Conservation (phyloP, 2,113 vertebrate genomes). For the human (Homo sapiens) region GRCh38 chr18:75742501-75743000, state of each 20-base stretch:
- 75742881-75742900: background rate
- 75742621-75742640: background rate
- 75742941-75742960: constrained; percentile 65
- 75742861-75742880: background rate
- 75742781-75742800: background rate
- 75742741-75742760: background rate
- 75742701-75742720: background rate
- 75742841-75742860: background rate
- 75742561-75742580: background rate
- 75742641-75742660: background rate
- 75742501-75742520: background rate
- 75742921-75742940: constrained; percentile 2
- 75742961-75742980: constrained; percentile 14
- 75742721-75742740: background rate
- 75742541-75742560: background rate
- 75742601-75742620: background rate
- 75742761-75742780: background rate
- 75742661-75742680: background rate
- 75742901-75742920: constrained; percentile 31
- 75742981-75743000: constrained; percentile 60
- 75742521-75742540: background rate
- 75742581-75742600: background rate
- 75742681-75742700: background rate
- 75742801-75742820: constrained; percentile 5
- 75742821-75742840: background rate